Conservation (phyloP, 2,888 invertebrate species). For the Cotesia congregata region DNA sequence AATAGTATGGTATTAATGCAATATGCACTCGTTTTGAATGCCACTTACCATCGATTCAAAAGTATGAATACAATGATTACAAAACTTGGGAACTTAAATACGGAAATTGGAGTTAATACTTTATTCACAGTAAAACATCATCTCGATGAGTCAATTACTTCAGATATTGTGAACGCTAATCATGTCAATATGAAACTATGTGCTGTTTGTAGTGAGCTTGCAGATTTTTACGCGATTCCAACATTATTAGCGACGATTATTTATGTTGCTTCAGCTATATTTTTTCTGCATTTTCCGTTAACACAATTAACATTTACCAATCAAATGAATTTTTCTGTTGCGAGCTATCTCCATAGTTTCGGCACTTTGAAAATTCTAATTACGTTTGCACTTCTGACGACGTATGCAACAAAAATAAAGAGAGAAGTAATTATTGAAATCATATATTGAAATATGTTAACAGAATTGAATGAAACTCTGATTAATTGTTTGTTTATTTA, state of each 20-base stretch:
- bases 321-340: too few relatives aligned
- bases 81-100: not conserved
- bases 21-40: not conserved
- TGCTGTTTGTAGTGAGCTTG: not conserved
- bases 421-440: too few relatives aligned
- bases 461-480: too few relatives aligned
- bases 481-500: too few relatives aligned
- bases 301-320: too few relatives aligned
- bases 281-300: not conserved
- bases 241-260: not conserved
- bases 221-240: not conserved
- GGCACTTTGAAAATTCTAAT: too few relatives aligned
- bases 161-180: not conserved
- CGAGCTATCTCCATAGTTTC: too few relatives aligned
- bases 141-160: not conserved
- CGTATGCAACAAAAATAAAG: too few relatives aligned
- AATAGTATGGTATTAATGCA: not conserved
- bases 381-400: too few relatives aligned
- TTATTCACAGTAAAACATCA: not conserved
- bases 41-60: not conserved
- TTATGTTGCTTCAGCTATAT: not conserved
- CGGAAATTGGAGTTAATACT: not conserved
- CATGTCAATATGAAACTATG: not conserved
- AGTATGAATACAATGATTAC: not conserved
- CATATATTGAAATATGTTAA: too few relatives aligned